Evolutionary conservation across 2,113 vertebrate species (phyloP), one percentile per base, ranked within the genome.

Genomic region (Butastur rufipennis): DNA sequence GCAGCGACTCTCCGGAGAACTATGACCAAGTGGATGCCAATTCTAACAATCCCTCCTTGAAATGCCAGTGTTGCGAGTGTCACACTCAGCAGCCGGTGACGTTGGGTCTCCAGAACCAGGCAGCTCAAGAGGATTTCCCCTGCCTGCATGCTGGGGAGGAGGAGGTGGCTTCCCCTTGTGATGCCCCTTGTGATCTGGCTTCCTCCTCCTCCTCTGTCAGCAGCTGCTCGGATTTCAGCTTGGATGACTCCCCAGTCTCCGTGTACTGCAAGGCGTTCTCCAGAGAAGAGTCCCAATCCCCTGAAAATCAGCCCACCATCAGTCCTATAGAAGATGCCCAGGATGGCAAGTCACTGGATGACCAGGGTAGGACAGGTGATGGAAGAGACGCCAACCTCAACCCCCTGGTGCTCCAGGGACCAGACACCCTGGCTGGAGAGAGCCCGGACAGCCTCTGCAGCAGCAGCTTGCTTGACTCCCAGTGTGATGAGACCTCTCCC

Each of bases 161-260:
- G 86, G 99, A 99, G 84, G 98, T 91, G 8, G 98, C 98, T 36
- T 99, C 99, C 17, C 99, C 99, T 26, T 98, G 98, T 2, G 98
- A 98, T 70, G 98, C 98, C 17, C 99, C 99, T 32, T 98, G 98
- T 4, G 98, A 98, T 78, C 98, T 98, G 3, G 98, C 55, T 95
- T 99, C 94, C 56, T 78, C 94, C 19, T 93, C 99, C 70, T 99
- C 99, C 62, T 99, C 99, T 56, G 99, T 99, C 91, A 99, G 99
- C 95, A 99, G 99, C 97, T 99, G 99, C 96, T 99, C 99, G 2
- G 99, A 99, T 96, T 98, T 99, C 93, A 99, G 99, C 91, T 98
- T 98, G 10, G 99, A 99, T 62, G 98, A 98, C 53, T 98, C 98
- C 3, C 99, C 99, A 0, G 96, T 99, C 55, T 99, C 99, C 1